A percentile compares a stretch with the other conserved stretches of the same genome.
phyloP scores from a whole-genome alignment of 2,888 invertebrate genomes.

The Noctua pronuba region DNA sequence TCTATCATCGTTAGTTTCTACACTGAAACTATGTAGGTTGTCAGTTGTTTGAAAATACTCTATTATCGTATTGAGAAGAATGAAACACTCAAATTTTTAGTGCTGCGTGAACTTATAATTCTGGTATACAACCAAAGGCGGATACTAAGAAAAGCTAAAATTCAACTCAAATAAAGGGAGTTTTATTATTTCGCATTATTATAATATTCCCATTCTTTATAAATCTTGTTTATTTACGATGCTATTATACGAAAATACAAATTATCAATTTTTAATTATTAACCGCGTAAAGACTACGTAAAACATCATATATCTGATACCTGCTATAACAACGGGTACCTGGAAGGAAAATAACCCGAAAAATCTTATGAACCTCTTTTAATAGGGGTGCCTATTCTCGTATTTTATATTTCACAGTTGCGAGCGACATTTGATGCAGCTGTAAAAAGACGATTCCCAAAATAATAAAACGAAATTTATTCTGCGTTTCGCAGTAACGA shows the following conservation, averaged over 20 bases:
- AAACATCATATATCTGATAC: background rate
- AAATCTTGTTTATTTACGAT: background rate
- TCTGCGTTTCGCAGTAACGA: slow-evolving; percentile 42
- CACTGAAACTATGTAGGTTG: background rate
- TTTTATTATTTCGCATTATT: no score
- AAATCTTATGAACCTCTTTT: slow-evolving; percentile 49
- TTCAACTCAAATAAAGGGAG: no score
- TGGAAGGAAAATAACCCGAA: slow-evolving; percentile 19
- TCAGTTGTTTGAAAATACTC: background rate
- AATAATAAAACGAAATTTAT: slow-evolving; percentile 58
- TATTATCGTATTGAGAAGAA: background rate
- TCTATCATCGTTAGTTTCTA: background rate
- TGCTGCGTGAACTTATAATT: background rate
- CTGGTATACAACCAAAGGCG: no score
- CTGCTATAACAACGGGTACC: background rate
- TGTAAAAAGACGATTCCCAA: slow-evolving; percentile 59
- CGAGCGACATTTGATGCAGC: slow-evolving; percentile 61
- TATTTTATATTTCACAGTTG: slow-evolving; percentile 53
- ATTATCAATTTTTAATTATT: background rate
- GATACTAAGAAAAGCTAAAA: no score
- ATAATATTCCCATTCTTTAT: no score
- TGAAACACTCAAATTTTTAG: background rate
- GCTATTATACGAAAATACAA: background rate
- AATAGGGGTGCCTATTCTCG: slow-evolving; percentile 16
- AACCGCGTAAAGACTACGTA: background rate